Evolutionary conservation across 2,113 vertebrate genomes (phyloP), one percentile per base, ranked within the genome.

Genomic region (Myotis brandtii): DNA sequence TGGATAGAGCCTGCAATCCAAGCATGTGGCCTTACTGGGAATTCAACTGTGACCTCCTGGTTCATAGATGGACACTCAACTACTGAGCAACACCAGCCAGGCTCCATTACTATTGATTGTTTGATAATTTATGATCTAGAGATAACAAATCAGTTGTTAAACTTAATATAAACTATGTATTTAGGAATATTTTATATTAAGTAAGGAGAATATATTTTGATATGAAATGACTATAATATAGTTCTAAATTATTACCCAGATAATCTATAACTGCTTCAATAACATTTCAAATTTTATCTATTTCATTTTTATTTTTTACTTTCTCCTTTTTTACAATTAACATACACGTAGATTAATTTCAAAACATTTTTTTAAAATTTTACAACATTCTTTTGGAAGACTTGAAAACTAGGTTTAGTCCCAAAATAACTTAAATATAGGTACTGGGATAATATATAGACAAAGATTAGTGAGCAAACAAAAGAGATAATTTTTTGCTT

Each of bases 181-280:
- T 92, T 72, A 73, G 70, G 0, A 80, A 80, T 50, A 70, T 80
- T 67, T 13, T 69, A 43, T 40, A 72, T 73, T 80, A 86, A 93
- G 2, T 82, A 13, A 50, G 16, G 25, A 56, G 21, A 87, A 54
- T 43, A 56, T 17, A 62, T 32, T 96, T 95, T 86, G 5, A 43
- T 56, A 83, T 30, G 8, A 75, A 86, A 82, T 79, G 16, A n/a
- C 6, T 89, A 48, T 52, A 50, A n/a, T 64, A 37, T 23, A 79
- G 5, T 52, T 89, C 92, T 30, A 92, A 96, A 86, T 80, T 93
- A 56, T 67, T 70, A 81, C 5, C 85, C 43, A 46, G 46, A 34
- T 62, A 64, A 40, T 34, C 1, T 52, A 21, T 43, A 69, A 59
- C 9, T 89, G 8, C 3, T 83, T 86, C 20, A 64, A 32, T 90